Conservation (phyloP, 2,113 vertebrate genomes). For the Morone saxatilis region DNA sequence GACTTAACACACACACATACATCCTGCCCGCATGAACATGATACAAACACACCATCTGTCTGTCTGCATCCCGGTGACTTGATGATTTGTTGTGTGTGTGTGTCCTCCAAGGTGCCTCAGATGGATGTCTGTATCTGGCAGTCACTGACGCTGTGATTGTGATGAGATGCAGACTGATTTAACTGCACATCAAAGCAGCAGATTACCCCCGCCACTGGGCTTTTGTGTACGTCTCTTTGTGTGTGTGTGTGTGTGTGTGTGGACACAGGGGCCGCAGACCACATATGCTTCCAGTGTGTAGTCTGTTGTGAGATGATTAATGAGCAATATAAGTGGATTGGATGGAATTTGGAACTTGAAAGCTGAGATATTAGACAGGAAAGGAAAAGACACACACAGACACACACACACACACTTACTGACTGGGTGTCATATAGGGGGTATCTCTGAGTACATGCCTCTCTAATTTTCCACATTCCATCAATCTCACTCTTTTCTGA, state of each 20-base stretch:
- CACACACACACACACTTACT: background rate
- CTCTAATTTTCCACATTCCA: slow-evolving; percentile 18
- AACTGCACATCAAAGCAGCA: slow-evolving; percentile 68
- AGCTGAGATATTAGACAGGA: slow-evolving; percentile 4
- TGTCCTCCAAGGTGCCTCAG: slow-evolving; percentile 37
- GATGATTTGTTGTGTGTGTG: slow-evolving; percentile 13
- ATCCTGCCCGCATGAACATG: slow-evolving; percentile 19
- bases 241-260: slow-evolving; percentile 8
- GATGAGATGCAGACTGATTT: slow-evolving; percentile 70
- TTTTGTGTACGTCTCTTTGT: slow-evolving; percentile 5
- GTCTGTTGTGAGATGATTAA: slow-evolving; percentile 49
- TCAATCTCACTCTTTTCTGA: slow-evolving; percentile 2
- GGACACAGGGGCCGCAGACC: background rate
- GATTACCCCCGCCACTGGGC: slow-evolving; percentile 31
- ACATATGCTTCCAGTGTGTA: slow-evolving; percentile 35
- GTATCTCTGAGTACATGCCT: slow-evolving; percentile 4
- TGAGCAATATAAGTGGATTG: slow-evolving; percentile 53
- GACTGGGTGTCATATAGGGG: background rate
- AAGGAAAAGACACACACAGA: background rate
- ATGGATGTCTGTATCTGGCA: slow-evolving; percentile 55
- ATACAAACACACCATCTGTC: slow-evolving; percentile 65
- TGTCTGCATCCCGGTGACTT: slow-evolving; percentile 44
- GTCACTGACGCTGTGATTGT: slow-evolving; percentile 31
- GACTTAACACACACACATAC: slow-evolving; percentile 10
- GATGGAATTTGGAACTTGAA: slow-evolving; percentile 35